Base-by-base conservation (phyloP, 2,888 invertebrate genomes). In the Cantharis lateralis region DNA sequence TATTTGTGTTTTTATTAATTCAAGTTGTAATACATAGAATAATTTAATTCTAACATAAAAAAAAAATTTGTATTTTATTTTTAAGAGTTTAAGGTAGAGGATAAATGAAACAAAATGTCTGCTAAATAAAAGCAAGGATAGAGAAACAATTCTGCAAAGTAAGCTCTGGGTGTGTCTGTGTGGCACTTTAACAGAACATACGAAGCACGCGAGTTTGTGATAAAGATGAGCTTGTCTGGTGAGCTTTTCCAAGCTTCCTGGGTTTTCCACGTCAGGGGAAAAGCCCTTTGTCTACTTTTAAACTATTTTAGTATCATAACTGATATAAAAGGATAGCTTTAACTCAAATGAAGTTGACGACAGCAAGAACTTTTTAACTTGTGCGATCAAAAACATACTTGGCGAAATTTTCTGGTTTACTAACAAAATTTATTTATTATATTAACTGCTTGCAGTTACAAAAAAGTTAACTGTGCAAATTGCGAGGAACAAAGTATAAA, bases 61-160 rank as follows among this genome's bases (percentile, higher is more conserved):
- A 9, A 48, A 13, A n/a, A 5, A n/a, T n/a, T 48, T n/a, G 9
- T n/a, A 7, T 48, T 48, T 2, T 13, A n/a, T 48, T 48, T 48
- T 48, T 48, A 48, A 48, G n/a, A 48, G 48, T 48, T 48, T 48
- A 48, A 48, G 20, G 4, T 81, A 81, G 81, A 80, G 82, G 81
- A 82, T 81, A 84, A 82, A 82, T 82, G 80, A 81, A 79, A 80
- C 79, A 70, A 77, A 70, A 75, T 73, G 79, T 76, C 79, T 75
- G 78, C 78, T 80, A 79, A 80, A 80, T 83, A 79, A 83, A 80
- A 79, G 82, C 81, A 80, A 79, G 82, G 82, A 83, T 81, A 82
- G 83, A 80, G 81, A 83, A 83, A 81, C 83, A 84, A 84, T 85
- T 84, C 83, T 83, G 84, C 83, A 82, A 83, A 85, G 84, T 85